These are phyloP conservation scores for Teleogryllus oceanicus DNA, from an alignment of 2,888 invertebrate genomes.

Conservation along the genomic window DNA sequence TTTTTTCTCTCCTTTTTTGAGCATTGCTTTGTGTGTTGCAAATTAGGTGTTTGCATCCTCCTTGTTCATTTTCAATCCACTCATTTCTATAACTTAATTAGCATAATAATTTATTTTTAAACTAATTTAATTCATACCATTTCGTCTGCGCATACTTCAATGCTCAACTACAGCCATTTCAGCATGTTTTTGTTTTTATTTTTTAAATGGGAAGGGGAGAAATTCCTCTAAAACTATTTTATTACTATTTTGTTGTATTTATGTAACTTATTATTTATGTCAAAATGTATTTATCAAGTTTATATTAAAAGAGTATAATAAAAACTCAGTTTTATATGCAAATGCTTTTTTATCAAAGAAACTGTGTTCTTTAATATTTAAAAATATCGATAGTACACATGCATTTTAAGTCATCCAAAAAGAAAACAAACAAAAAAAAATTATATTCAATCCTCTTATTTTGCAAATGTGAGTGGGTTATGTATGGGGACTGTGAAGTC, in stretches of 20 bases:
- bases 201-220: conserved; percentile 28
- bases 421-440: neutral
- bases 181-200: conserved; percentile 28
- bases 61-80: conserved; percentile 22
- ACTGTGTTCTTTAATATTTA: conserved; percentile 24
- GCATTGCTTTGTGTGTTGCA: conserved; percentile 4
- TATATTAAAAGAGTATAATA: conserved; percentile 26
- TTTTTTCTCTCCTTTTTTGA: conserved; percentile 19
- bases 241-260: conserved; percentile 33
- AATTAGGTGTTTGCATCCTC: conserved; percentile 19
- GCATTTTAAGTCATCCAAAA: neutral
- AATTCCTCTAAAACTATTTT: conserved; percentile 22
- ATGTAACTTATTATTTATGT: conserved; percentile 37
- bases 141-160: conserved; percentile 23
- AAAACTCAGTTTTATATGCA: conserved; percentile 29
- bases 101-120: conserved; percentile 27
- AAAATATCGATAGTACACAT: neutral
- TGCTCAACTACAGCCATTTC: conserved; percentile 22
- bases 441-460: conserved; percentile 24
- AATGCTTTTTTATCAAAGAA: conserved; percentile 21
- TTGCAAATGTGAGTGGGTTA: conserved; percentile 22
- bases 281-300: conserved; percentile 36
- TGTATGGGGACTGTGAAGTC: conserved; percentile 23
- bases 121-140: conserved; percentile 30
- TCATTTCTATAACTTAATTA: conserved; percentile 23